These are phyloP conservation scores for Latrodectus geometricus DNA, from an alignment of 1,140 invertebrate species.

Conservation along the genomic window DNA sequence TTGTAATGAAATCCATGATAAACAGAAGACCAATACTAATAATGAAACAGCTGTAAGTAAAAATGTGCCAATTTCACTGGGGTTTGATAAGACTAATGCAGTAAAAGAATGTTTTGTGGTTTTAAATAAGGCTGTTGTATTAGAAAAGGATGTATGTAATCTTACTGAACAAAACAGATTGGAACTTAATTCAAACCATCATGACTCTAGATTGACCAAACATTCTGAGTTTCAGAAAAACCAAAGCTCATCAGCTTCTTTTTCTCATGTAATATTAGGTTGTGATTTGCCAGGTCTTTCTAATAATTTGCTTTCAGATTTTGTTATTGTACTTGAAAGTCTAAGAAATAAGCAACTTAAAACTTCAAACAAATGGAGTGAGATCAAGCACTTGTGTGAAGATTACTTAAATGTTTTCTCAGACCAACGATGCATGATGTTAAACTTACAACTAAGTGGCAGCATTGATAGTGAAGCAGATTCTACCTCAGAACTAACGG, in stretches of 20 bases:
- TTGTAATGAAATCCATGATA: no score
- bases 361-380: constrained; percentile 42
- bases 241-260: not conserved
- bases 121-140: no score
- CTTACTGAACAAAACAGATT: no score
- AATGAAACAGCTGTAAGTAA: no score
- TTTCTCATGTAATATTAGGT: constrained; percentile 50
- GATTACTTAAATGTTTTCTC: constrained; percentile 31
- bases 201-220: not conserved
- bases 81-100: no score
- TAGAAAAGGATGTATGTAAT: no score
- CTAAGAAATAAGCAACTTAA: constrained; percentile 50
- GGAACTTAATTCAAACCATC: no score
- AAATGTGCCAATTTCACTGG: no score
- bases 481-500: constrained; percentile 44
- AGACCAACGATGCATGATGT: constrained; percentile 16
- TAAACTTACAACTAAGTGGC: constrained; percentile 21
- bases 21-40: no score
- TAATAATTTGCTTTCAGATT: constrained; percentile 28
- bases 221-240: not conserved
- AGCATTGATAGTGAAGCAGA: constrained; percentile 58
- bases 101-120: no score
- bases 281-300: constrained; percentile 34
- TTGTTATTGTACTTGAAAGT: constrained; percentile 56
- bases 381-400: constrained; percentile 57